Base-by-base conservation (phyloP, 2,888 invertebrate genomes). In the Pollenia angustigena region DNA sequence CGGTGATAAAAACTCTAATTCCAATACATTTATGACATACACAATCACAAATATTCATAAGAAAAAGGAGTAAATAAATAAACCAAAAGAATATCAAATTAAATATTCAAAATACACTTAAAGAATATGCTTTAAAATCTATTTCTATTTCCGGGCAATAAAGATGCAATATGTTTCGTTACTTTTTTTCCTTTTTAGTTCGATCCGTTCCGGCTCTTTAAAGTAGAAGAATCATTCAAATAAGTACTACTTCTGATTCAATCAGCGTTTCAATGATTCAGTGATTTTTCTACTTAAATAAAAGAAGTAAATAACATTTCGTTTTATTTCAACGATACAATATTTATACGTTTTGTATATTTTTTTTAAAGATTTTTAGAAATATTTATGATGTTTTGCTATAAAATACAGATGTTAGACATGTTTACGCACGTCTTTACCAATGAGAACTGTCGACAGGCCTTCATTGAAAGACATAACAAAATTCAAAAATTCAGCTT, bases 331-430 rank as follows among this genome's bases (percentile, higher is more conserved):
- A 75, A 50, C 40, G 32, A 69, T 54, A 18, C 56, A 64, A 71
- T 62, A 58, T 72, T 62, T 48, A 71, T 42, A 8, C 52, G 44
- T 50, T 50, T 12, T 48, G n/a, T 60, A 40, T 75, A 23, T 46
- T 14, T 10, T 58, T 10, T 58, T 16, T 76, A 42, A 42, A 11
- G 12, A 54, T 71, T 76, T 80, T 54, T 54, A 44, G 52, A 83
- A 88, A 88, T 87, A 89, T 88, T 88, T 88, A 88, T 88, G 88
- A 89, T 85, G 85, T 56, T 85, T 88, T 85, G 82, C 69, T 52
- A 75, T 83, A 84, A 81, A 50, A 62, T 78, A 78, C 82, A 76
- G 48, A 76, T 84, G 81, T 64, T 78, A 56, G 68, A 79, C 71
- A 88, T 75, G 80, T 85, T 86, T 75, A 85, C 83, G 85, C 82